Evolutionary conservation across 2,888 invertebrate species (phyloP), one percentile per base, ranked within the genome.

Genomic region (Xanthostigma xanthostigma): DNA sequence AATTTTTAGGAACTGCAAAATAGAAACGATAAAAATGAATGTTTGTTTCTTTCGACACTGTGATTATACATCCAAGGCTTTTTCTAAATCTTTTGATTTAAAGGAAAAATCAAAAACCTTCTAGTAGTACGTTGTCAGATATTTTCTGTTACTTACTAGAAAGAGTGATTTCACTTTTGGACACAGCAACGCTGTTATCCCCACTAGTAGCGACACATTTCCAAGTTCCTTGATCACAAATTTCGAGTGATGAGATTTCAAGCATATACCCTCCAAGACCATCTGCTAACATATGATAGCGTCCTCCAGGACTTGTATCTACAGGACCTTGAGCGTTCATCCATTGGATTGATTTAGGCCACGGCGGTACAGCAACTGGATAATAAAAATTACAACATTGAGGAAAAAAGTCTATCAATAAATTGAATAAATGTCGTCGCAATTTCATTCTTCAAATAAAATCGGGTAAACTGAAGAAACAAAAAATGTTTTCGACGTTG

Each of bases 151-250:
- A 39, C 12, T 75, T 67, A 88, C 88, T 85, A 58, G 82, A 79
- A 81, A 90, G 86, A 53, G 78, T 72, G 48, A 90, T 78, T 52
- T 73, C 73, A 62, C 84, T 82, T 5, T 81, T 76, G 33, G 86
- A 77, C 52, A 88, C 84, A 51, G 86, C 84, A 54, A 83, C 80
- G 53, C 79, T 76, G 46, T 85, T 86, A 41, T 82, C 81, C 11
- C 74, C 67, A 62, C 83, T 88, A 12, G 83, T 83, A 8, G 87
- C 88, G 10, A 88, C 86, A 61, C 89, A 89, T 64, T 90, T 90
- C 88, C 89, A 90, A 63, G 89, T 87, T 12, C 91, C 92, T 57
- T 87, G 87, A 61, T 92, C 90, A 40, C 76, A 74, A 54, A 84
- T 83, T 66, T 87, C 87, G 0, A 86, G 76, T 0, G 81, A 76